Evolutionary conservation across 1,140 invertebrate species (phyloP).

Genomic region (Drosophila lacteicornis): DNA sequence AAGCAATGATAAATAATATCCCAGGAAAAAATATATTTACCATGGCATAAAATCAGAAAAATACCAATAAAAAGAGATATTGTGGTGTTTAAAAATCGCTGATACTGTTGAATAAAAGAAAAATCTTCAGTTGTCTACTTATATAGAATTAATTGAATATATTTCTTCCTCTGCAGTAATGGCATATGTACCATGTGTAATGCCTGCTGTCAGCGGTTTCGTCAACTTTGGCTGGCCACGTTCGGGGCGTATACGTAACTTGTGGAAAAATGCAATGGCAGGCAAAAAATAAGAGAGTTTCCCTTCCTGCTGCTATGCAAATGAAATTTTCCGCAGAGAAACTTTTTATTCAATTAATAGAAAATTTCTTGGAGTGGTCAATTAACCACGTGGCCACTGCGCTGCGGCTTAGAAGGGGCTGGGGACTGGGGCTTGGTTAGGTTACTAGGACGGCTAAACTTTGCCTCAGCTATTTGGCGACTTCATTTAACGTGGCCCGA

Average conservation of each 20-base stretch:
- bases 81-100: not conserved
- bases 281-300: not conserved
- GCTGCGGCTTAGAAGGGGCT: conserved; percentile 9
- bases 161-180: not conserved
- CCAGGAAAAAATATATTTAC: not conserved
- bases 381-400: conserved; percentile 61
- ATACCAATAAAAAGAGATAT: not conserved
- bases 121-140: not conserved
- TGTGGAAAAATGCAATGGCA: conserved; percentile 6
- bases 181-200: conserved; percentile 7
- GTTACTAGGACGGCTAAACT: conserved; percentile 25
- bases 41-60: not conserved
- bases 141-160: not conserved
- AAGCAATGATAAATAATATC: not conserved
- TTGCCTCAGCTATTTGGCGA: conserved; percentile 54
- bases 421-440: not conserved
- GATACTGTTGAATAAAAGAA: not conserved
- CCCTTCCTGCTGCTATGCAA: conserved; percentile 29
- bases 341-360: conserved; percentile 73
- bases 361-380: conserved; percentile 60
- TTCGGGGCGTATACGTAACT: conserved; percentile 8
- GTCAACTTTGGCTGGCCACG: conserved; percentile 7
- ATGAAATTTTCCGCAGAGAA: conserved; percentile 52
- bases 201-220: conserved; percentile 10
- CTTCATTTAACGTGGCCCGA: conserved; percentile 65